A percentile compares a stretch with the other conserved stretches of the same genome.
Evolutionary conservation across 2,113 vertebrate genomes (phyloP).

Genomic region (Cynopterus brachyotis): DNA sequence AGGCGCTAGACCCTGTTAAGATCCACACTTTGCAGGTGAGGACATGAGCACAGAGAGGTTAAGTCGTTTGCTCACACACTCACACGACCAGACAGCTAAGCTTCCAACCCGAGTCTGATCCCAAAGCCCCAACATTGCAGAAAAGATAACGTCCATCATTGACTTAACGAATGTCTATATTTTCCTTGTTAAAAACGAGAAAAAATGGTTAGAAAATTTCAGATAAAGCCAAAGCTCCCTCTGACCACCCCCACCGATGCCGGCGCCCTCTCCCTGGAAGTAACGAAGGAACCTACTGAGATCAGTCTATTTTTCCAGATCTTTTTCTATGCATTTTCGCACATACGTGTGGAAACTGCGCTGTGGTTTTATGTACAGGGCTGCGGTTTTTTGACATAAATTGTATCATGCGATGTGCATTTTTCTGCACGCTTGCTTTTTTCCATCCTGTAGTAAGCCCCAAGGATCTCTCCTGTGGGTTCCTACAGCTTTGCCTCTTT

Average conservation of each 20-base stretch:
- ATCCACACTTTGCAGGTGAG: not conserved
- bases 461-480: not conserved
- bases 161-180: not conserved
- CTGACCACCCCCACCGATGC: accelerated
- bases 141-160: not conserved
- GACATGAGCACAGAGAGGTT: not conserved
- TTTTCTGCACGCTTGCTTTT: not conserved
- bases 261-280: not conserved
- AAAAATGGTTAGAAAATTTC: not conserved
- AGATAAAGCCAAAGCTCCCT: not conserved
- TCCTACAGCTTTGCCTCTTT: not conserved
- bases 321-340: not conserved
- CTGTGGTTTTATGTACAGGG: not conserved
- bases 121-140: not conserved
- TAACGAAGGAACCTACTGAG: not conserved
- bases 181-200: not conserved
- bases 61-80: not conserved
- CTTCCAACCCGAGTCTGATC: not conserved
- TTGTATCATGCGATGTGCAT: not conserved
- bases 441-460: not conserved
- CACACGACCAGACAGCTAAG: not conserved
- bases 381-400: not conserved
- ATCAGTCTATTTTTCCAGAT: not conserved
- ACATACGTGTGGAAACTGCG: not conserved
- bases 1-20: not conserved